Conservation (phyloP, 2,113 vertebrate species). For the Proterorhinus semilunaris region DNA sequence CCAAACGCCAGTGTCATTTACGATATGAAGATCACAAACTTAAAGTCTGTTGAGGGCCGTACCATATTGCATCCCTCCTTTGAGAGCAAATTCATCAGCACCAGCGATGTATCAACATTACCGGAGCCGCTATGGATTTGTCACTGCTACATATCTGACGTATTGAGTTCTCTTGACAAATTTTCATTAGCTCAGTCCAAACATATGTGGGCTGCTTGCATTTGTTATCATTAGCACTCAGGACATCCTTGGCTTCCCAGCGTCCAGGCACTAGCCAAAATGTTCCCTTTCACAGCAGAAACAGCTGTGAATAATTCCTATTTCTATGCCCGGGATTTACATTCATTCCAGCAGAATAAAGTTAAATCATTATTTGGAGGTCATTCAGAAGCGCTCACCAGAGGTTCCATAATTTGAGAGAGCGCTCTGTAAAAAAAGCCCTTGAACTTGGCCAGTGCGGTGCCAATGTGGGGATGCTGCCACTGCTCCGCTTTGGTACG, state of each 20-base stretch:
- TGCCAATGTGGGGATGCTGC: constrained; percentile 27
- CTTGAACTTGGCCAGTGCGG: constrained; percentile 27
- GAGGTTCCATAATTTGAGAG: constrained; percentile 24
- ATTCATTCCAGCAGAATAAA: constrained; percentile 30
- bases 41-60: constrained; percentile 43
- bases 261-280: constrained; percentile 48
- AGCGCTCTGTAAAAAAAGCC: constrained; percentile 30
- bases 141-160: constrained; percentile 11
- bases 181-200: constrained; percentile 64
- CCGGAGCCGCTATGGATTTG: constrained; percentile 41
- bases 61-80: constrained; percentile 43
- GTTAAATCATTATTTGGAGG: constrained; percentile 26
- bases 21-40: constrained; percentile 36
- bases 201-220: constrained; percentile 56
- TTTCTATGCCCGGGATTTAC: constrained; percentile 52
- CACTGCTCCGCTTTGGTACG: constrained; percentile 1
- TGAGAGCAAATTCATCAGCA: constrained; percentile 53
- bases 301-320: constrained; percentile 62
- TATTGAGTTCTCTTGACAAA: constrained; percentile 56
- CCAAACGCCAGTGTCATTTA: too few species aligned
- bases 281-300: constrained; percentile 47
- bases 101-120: constrained; percentile 43
- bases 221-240: constrained; percentile 69
- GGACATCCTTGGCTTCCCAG: constrained; percentile 53
- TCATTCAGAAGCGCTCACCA: constrained; percentile 47